phyloP scores from a whole-genome alignment of 2,113 vertebrate genomes.

The Sitta europaea region DNA sequence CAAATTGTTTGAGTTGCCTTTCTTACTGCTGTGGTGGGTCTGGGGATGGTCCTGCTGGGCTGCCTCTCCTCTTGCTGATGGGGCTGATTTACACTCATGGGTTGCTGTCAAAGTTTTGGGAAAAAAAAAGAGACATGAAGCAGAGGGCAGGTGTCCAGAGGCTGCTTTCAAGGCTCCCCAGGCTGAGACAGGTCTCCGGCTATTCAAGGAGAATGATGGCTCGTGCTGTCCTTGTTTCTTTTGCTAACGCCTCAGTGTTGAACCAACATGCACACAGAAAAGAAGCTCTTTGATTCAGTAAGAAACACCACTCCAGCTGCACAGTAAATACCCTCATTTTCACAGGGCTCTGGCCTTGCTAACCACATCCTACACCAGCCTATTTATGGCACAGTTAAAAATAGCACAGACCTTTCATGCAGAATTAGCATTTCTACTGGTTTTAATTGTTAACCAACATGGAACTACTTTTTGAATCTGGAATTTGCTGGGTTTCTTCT shows the following conservation, averaged over 20 bases:
- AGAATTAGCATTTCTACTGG: not conserved
- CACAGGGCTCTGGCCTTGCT: not conserved
- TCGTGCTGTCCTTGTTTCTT: not conserved
- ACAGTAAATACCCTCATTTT: not conserved
- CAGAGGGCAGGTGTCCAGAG: not conserved
- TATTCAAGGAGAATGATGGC: not conserved
- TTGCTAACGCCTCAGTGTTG: not conserved
- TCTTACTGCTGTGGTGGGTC: not conserved
- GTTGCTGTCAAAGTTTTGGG: not conserved
- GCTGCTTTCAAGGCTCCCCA: not conserved
- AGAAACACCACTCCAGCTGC: not conserved
- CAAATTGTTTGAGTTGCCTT: not conserved
- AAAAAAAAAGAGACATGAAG: not conserved
- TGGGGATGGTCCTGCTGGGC: not conserved
- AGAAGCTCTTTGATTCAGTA: not conserved
- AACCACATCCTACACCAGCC: not conserved
- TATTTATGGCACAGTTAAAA: not conserved
- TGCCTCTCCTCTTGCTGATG: not conserved
- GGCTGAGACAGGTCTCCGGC: not conserved
- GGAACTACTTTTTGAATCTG: not conserved
- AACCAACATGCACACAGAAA: accelerated
- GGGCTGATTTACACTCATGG: not conserved
- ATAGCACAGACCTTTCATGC: not conserved
- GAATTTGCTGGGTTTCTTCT: not conserved
- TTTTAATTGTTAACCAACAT: not conserved